Conservation (phyloP, 2,888 invertebrate genomes). For the Julus scanicus region DNA sequence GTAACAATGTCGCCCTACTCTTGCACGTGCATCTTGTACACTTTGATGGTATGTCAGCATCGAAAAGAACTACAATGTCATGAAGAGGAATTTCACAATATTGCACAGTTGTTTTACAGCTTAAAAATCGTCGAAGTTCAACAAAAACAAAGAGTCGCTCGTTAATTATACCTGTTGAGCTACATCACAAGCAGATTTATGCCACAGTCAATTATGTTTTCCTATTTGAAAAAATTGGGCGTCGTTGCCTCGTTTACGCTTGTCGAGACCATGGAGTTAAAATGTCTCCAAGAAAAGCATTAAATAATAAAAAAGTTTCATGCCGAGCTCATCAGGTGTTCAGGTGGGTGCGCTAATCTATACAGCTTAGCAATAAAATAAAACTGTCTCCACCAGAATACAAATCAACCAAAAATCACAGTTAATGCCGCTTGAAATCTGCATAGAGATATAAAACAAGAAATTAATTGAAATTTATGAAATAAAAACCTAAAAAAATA, state of each 20-base stretch:
- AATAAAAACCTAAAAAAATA: neutral
- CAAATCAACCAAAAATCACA: slow-evolving; percentile 10
- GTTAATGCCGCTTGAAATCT: slow-evolving; percentile 16
- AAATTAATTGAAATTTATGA: slow-evolving; percentile 22
- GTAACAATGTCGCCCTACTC: neutral
- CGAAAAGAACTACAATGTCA: neutral
- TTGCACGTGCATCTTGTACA: neutral
- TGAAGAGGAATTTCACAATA: slow-evolving; percentile 12
- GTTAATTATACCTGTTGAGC: neutral
- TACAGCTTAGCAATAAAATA: neutral
- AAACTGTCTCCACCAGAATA: slow-evolving; percentile 36
- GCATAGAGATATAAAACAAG: slow-evolving; percentile 23
- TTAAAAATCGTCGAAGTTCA: neutral
- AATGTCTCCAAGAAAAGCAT: slow-evolving; percentile 15
- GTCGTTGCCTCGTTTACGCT: neutral
- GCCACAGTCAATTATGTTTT: neutral
- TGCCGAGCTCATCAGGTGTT: slow-evolving; percentile 39
- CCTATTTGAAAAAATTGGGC: neutral
- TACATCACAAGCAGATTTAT: neutral
- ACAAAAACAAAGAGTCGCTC: neutral
- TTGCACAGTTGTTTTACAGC: neutral
- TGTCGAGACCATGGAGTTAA: neutral
- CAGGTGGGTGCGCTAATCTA: slow-evolving; percentile 39
- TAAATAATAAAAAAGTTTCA: slow-evolving; percentile 29
- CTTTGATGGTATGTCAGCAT: no score